Evolutionary conservation across 2,888 invertebrate species (phyloP), one percentile per base, ranked within the genome.

Genomic region (Harpagoxenus sublaevis): DNA sequence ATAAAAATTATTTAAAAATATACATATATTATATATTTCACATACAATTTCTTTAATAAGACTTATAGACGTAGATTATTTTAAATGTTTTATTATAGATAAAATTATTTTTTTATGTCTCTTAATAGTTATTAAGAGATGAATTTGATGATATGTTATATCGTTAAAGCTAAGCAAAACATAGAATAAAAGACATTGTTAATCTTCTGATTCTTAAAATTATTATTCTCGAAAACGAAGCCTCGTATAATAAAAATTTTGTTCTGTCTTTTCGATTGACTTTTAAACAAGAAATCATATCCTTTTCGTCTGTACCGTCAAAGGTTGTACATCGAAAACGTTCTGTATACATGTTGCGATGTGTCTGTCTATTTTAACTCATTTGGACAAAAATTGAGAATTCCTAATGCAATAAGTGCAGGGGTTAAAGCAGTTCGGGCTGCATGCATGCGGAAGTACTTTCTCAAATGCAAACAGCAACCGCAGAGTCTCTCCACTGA

Each of bases 381-480:
- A 42, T 78, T 68, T 68, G 28, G n/a, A 6, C 53, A 31, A 70
- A 78, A 70, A 70, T 31, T 23, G 78, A 48, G 28, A 70, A 70
- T 78, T 57, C 15, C 57, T 57, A 70, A 78, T 57, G 71, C 28
- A 71, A 55, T 77, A 82, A 88, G 45, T 81, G 39, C 12, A 18
- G 10, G 18, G 84, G 48, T 28, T 42, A 75, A 23, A 65, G 42
- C 45, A 35, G 10, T 48, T 5, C 3, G 53, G 12, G 12, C 12
- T 39, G 35, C 57, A 28, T 51, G 39, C 15, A 55, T 8, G 15
- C 71, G 71, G 65, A 78, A 71, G 63, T 62, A 35, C 39, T 66
- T 42, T 35, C 77, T 48, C 77, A 48, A 66, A 77, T 65, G 83
- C 83, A 77, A 77, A 68, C 60, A 60, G 48, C 60, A 48, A 79